Evolutionary conservation across 2,113 vertebrate species (phyloP).

Genomic region (Apteryx mantelli): DNA sequence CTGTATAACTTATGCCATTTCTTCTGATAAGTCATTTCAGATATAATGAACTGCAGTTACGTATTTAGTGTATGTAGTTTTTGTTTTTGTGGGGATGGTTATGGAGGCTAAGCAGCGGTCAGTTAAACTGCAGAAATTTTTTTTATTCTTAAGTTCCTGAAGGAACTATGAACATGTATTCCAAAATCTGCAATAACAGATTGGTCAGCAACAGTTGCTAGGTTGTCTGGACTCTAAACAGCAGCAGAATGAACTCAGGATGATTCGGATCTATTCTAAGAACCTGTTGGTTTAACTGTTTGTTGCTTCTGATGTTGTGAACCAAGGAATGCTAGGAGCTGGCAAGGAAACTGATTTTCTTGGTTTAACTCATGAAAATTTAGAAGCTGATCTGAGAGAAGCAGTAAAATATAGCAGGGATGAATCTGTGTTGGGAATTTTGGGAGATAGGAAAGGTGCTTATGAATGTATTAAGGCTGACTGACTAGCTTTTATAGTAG

Average conservation of each 20-base stretch:
- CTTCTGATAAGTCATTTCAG: not conserved
- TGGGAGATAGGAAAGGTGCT: not conserved
- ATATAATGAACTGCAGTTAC: not conserved
- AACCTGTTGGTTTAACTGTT: not conserved
- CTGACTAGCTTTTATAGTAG: not conserved
- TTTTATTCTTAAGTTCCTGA: not conserved
- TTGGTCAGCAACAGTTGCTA: not conserved
- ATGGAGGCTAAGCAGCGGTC: not conserved
- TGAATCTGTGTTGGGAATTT: not conserved
- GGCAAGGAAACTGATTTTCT: not conserved
- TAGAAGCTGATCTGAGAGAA: not conserved
- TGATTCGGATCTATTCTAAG: not conserved
- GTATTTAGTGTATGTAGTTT: not conserved
- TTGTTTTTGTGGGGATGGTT: not conserved
- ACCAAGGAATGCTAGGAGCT: not conserved
- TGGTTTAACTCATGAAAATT: not conserved
- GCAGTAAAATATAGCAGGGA: not conserved
- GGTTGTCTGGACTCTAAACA: not conserved
- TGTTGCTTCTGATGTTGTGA: not conserved
- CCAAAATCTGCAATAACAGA: not conserved
- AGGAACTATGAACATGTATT: not conserved
- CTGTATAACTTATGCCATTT: not conserved
- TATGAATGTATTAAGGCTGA: not conserved
- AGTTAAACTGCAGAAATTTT: not conserved
- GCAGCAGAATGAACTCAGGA: not conserved